These are phyloP conservation scores for Caloenas nicobarica DNA, from an alignment of 2,113 vertebrate genomes.

Conservation along the genomic window DNA sequence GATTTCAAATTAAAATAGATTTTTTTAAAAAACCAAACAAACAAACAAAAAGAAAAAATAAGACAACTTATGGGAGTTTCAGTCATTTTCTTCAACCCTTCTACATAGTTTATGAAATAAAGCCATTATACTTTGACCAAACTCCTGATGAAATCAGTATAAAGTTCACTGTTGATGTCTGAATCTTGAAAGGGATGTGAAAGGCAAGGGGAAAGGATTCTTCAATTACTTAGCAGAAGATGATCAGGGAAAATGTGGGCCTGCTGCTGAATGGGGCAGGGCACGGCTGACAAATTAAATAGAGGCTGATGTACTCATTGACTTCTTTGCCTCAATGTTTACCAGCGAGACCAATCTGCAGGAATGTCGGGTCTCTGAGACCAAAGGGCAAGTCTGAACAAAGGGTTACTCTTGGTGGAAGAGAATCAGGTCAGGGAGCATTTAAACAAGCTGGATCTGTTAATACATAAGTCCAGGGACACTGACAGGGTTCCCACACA, in stretches of 20 bases:
- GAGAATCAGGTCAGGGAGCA: not conserved
- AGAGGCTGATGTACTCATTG: not conserved
- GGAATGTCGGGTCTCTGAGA: not conserved
- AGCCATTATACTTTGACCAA: not conserved
- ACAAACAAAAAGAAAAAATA: not conserved
- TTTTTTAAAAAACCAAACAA: too few species aligned
- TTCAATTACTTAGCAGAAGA: not conserved
- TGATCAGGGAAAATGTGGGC: not conserved
- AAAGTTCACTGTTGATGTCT: not conserved
- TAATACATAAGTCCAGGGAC: too few species aligned
- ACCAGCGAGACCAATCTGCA: not conserved
- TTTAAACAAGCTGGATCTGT: not conserved
- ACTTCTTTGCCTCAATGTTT: not conserved
- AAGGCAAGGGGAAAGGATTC: not conserved
- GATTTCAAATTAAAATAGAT: not conserved
- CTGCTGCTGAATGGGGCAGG: not conserved
- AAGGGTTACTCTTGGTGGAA: not conserved
- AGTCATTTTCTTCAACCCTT: not conserved
- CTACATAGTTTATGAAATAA: not conserved
- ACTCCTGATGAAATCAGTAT: too few species aligned
- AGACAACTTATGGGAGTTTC: not conserved
- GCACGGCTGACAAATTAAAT: not conserved
- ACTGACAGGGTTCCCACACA: not conserved
- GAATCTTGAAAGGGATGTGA: not conserved
- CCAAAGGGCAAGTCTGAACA: not conserved